These are phyloP conservation scores for Garra rufa DNA, from an alignment of 2,113 vertebrate species.

Conservation along the genomic window DNA sequence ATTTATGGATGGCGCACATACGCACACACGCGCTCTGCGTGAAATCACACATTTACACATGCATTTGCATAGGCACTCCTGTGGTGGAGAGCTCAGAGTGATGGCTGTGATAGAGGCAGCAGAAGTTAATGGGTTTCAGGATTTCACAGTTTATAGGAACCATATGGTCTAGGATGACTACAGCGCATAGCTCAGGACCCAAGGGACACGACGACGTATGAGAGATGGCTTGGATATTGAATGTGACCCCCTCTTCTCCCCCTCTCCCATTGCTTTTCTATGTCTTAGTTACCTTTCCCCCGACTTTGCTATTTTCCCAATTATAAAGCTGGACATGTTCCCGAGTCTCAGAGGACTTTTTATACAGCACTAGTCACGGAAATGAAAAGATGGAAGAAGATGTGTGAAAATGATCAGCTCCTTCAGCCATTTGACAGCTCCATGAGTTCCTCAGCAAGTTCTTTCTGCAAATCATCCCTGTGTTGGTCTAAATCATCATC, in stretches of 20 bases:
- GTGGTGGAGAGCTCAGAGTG: slow-evolving; percentile 38
- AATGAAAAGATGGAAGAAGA: not conserved
- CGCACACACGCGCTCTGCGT: not conserved
- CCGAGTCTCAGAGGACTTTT: not conserved
- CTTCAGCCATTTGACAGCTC: not conserved
- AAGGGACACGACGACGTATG: slow-evolving; percentile 51
- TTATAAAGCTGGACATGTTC: slow-evolving; percentile 9
- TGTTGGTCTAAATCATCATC: too few relatives aligned
- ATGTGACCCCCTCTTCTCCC: slow-evolving; percentile 31
- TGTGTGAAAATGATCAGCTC: not conserved
- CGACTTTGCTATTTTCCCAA: slow-evolving; percentile 27
- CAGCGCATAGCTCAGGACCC: slow-evolving; percentile 55
- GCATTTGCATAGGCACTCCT: slow-evolving; percentile 48
- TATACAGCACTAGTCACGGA: not conserved
- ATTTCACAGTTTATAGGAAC: slow-evolving; percentile 65
- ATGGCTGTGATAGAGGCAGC: slow-evolving; percentile 42
- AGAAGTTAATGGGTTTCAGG: slow-evolving; percentile 55
- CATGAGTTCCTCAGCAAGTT: not conserved
- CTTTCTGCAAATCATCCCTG: not conserved
- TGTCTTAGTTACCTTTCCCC: slow-evolving; percentile 16
- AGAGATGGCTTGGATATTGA: slow-evolving; percentile 58
- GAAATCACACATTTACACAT: slow-evolving; percentile 22
- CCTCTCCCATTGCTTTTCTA: slow-evolving; percentile 6
- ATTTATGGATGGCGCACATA: not conserved
- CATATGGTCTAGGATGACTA: slow-evolving; percentile 62